Evolutionary conservation across 2,797 vertebrate species (phyloP).

Genomic region (Nyctalus aviator): DNA sequence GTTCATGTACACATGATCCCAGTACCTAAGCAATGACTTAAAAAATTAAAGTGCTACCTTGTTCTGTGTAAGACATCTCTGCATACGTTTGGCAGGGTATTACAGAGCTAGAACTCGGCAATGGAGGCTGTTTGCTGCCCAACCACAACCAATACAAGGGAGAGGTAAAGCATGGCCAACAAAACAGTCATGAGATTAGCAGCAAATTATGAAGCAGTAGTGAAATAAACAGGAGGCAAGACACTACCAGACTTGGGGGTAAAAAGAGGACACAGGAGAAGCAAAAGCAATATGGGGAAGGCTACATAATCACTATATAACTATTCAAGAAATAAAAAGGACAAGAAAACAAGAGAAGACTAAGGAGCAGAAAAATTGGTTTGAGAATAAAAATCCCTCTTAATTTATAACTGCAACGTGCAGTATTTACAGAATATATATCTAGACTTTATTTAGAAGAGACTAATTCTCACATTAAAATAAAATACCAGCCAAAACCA

Average conservation of each 20-base stretch:
- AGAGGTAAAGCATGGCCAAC: background rate
- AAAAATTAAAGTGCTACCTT: background rate
- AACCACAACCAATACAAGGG: background rate
- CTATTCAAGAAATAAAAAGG: background rate
- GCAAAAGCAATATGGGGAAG: background rate
- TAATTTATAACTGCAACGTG: background rate
- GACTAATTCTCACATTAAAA: conserved; percentile 43
- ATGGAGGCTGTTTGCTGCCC: background rate
- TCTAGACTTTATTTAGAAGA: background rate
- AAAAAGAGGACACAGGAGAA: background rate
- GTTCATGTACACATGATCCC: background rate
- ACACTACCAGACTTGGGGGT: fast-evolving
- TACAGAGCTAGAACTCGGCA: background rate
- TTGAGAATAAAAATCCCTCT: conserved; percentile 21
- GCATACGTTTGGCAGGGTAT: too few species aligned
- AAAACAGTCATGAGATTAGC: background rate
- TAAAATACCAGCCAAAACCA: background rate
- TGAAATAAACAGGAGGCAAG: background rate
- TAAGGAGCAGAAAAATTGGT: background rate
- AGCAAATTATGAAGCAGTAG: background rate
- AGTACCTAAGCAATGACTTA: too few species aligned
- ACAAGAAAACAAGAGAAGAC: background rate
- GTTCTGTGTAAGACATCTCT: background rate
- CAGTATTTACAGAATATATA: background rate
- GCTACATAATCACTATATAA: background rate